Evolutionary conservation across 2,888 invertebrate species (phyloP), one percentile per base, ranked within the genome.

Genomic region (Tinea trinotella): DNA sequence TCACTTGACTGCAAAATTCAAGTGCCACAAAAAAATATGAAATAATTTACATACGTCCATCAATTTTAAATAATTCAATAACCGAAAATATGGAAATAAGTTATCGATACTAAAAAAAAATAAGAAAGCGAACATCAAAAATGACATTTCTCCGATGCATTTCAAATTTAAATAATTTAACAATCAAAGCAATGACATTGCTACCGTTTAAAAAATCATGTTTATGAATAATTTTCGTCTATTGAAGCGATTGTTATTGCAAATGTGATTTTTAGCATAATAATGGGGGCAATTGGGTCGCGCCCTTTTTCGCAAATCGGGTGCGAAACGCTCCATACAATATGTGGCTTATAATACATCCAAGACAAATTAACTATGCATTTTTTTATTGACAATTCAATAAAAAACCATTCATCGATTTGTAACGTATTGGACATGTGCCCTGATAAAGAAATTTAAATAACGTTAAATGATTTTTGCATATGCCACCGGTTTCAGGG

Each of bases 381-480:
- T 62, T 74, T 70, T 83, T 83, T 83, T 82, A 82, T 81, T 65
- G 78, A 59, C 79, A 44, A 53, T 53, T 22, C 44, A 70, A 76
- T 80, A 78, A 79, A 82, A 70, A 65, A 64, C 58, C 69, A 71
- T 77, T 84, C 76, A 79, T 69, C 64, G 66, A 82, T 83, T 77
- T 67, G 79, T 65, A 60, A 67, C 75, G 74, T 70, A 67, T 64
- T 64, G 68, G 72, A 70, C 81, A 76, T 77, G 78, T 72, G 80
- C 76, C 74, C 60, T 59, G 62, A 73, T 70, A 74, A 79, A 74
- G 68, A 70, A 74, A 71, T 74, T 80, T 77, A 78, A 82, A 80
- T 70, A 70, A 69, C 72, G 69, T 76, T 79, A 83, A 84, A 83
- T 76, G 80, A 78, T 79, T 84, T 85, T 84, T 82, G 76, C 84